These are phyloP conservation scores for Gopherus evgoodei DNA, from an alignment of 2,113 vertebrate species.

Conservation along the genomic window DNA sequence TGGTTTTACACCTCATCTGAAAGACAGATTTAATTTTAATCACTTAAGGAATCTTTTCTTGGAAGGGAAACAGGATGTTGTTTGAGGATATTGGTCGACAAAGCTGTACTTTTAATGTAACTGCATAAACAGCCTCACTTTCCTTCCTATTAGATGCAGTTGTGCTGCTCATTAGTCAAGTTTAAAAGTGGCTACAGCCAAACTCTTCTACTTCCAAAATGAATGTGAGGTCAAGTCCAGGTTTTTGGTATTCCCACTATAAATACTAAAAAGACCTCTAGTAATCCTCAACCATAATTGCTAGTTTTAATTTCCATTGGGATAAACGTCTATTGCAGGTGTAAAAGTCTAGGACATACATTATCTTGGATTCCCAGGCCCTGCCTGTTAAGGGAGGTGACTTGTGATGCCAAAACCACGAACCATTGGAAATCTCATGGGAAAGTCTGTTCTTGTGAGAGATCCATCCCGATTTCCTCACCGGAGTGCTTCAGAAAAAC, in stretches of 20 bases:
- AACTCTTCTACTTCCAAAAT: background rate
- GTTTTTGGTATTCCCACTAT: background rate
- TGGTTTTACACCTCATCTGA: slow-evolving; percentile 37
- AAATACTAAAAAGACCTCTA: background rate
- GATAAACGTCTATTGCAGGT: slow-evolving; percentile 46
- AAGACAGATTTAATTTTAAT: slow-evolving; percentile 67
- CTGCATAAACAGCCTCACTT: slow-evolving; percentile 23
- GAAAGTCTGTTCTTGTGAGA: slow-evolving; percentile 55
- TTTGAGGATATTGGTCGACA: slow-evolving; percentile 69
- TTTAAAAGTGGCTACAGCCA: background rate
- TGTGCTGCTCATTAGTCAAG: background rate
- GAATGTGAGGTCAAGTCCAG: background rate
- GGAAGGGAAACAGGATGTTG: slow-evolving; percentile 68
- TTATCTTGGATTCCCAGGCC: background rate
- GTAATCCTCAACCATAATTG: background rate
- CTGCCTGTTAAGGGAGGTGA: slow-evolving; percentile 52
- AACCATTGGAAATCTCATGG: slow-evolving; percentile 55
- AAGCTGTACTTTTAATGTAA: slow-evolving; percentile 62
- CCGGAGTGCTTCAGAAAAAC: slow-evolving; percentile 9
- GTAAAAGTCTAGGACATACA: background rate
- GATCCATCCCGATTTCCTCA: slow-evolving; percentile 49
- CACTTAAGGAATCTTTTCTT: slow-evolving; percentile 60
- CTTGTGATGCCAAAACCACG: slow-evolving; percentile 27
- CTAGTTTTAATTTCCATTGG: background rate
- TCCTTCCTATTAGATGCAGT: background rate